Percentiles rank a stretch among this genome's conserved stretches.
These are phyloP conservation scores for Hippolais icterina DNA, from an alignment of 2,113 vertebrate species.

Conservation along the genomic window DNA sequence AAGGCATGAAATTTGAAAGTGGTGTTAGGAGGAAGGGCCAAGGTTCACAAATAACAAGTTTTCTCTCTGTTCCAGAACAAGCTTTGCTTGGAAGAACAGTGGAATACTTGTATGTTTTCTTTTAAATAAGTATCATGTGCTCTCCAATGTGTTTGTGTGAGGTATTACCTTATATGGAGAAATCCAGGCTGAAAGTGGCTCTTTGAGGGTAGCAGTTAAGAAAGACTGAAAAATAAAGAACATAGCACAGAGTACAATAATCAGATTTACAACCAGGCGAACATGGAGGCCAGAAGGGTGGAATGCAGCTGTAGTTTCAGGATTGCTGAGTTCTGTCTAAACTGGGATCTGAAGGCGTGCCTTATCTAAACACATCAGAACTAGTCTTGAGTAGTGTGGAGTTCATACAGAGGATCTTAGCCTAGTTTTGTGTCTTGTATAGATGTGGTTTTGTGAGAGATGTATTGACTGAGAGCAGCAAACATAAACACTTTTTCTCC, in stretches of 20 bases:
- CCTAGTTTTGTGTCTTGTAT: background rate
- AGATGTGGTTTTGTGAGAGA: background rate
- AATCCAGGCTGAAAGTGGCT: background rate
- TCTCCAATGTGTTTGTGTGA: background rate
- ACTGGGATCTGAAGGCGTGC: background rate
- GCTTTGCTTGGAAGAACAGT: background rate
- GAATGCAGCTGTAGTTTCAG: background rate
- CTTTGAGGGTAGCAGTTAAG: background rate
- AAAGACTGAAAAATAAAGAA: background rate
- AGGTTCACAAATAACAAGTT: background rate
- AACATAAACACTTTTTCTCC: background rate
- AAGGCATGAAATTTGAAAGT: constrained; percentile 3
- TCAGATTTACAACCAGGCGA: background rate
- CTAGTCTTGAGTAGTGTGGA: background rate
- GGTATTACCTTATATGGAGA: background rate
- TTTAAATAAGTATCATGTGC: background rate
- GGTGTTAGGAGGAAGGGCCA: background rate
- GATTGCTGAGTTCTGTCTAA: background rate
- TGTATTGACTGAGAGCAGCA: background rate
- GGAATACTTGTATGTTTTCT: background rate
- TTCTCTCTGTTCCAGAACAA: constrained; percentile 7
- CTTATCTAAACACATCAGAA: background rate
- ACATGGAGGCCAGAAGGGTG: background rate
- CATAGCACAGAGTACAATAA: background rate
- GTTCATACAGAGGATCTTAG: background rate